Evolutionary conservation across 2,888 invertebrate genomes (phyloP).

Genomic region (Drosophila limbata): DNA sequence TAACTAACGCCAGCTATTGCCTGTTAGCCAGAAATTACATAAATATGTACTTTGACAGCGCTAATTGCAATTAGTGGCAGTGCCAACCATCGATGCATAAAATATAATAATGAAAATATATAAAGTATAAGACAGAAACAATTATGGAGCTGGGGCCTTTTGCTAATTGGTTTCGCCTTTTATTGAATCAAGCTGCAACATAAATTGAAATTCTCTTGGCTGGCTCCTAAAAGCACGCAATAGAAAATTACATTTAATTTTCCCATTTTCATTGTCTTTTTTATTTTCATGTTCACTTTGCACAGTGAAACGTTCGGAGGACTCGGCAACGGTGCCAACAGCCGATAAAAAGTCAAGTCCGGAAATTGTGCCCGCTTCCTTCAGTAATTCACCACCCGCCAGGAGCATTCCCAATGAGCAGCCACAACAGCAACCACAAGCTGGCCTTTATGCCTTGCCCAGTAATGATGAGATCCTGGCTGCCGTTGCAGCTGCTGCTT

Average conservation of each 20-base stretch:
- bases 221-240: conserved; percentile 54
- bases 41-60: conserved; percentile 67
- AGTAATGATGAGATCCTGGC: conserved; percentile 80
- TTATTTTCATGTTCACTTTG: background rate
- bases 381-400: conserved; percentile 74
- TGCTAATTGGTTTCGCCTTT: conserved; percentile 71
- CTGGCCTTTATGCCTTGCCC: conserved; percentile 67
- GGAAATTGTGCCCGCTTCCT: conserved; percentile 82
- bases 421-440: conserved; percentile 33
- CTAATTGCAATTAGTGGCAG: conserved; percentile 75
- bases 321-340: conserved; percentile 49
- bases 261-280: conserved; percentile 10
- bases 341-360: conserved; percentile 83
- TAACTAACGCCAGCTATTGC: conserved; percentile 1
- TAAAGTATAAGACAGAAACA: conserved; percentile 41
- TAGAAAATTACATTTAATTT: conserved; percentile 59
- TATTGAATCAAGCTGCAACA: conserved; percentile 64
- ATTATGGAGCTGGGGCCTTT: conserved; percentile 60
- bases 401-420: conserved; percentile 26
- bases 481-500: conserved; percentile 81
- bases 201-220: conserved; percentile 60
- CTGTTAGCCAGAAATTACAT: conserved; percentile 50
- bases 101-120: conserved; percentile 28
- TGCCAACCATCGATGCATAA: conserved; percentile 16
- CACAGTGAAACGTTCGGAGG: conserved; percentile 63